phyloP scores from a whole-genome alignment of 2,888 invertebrate genomes.

The Ptychoptera contaminata region DNA sequence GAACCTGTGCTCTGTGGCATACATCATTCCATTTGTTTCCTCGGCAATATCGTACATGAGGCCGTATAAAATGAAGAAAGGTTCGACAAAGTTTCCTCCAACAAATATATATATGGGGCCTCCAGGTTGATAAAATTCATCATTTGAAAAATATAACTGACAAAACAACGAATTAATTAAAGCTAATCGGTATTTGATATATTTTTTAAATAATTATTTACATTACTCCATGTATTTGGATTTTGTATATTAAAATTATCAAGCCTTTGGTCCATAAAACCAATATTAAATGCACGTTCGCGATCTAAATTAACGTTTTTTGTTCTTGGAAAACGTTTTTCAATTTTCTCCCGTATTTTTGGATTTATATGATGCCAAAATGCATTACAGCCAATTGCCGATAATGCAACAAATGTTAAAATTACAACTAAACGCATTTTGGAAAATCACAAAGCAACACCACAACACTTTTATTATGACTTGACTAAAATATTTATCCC shows the following conservation, averaged over 20 bases:
- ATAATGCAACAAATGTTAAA: background rate
- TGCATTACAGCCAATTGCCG: background rate
- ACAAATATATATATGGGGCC: constrained; percentile 42
- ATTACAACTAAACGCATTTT: background rate
- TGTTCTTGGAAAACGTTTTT: too few species aligned
- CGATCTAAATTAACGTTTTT: too few species aligned
- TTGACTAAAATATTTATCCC: too few species aligned
- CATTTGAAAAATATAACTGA: constrained; percentile 31
- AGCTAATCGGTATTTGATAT: too few species aligned
- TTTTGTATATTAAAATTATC: constrained; percentile 19
- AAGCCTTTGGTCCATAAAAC: constrained; percentile 29
- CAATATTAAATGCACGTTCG: background rate
- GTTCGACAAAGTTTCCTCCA: constrained; percentile 50
- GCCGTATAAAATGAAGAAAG: constrained; percentile 38
- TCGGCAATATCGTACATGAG: constrained; percentile 38
- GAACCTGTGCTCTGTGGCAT: constrained; percentile 58
- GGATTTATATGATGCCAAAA: background rate
- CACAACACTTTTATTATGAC: too few species aligned
- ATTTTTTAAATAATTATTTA: too few species aligned
- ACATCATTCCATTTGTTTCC: constrained; percentile 38
- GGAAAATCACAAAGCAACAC: too few species aligned
- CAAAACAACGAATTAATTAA: too few species aligned
- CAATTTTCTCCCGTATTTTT: too few species aligned
- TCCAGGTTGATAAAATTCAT: constrained; percentile 26
- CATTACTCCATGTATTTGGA: constrained; percentile 13